phyloP scores from a whole-genome alignment of 2,797 vertebrate species.

The Denticeps clupeoides region DNA sequence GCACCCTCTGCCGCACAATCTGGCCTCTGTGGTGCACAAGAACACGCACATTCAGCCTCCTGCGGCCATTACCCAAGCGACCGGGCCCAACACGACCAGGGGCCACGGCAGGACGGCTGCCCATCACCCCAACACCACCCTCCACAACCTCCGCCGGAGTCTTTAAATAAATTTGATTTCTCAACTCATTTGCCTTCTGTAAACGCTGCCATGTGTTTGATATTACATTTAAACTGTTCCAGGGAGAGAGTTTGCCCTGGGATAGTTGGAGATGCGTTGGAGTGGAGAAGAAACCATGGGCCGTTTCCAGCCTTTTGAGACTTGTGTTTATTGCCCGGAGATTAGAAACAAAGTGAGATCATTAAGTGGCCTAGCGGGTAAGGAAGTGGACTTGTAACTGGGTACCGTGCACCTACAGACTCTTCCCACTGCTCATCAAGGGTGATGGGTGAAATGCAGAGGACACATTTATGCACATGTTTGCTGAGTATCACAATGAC shows the following conservation, averaged over 20 bases:
- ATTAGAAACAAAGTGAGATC: slow-evolving; percentile 40
- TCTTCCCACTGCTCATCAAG: no score
- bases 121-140: slow-evolving; percentile 32
- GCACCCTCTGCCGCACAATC: slow-evolving; percentile 44
- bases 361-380: no score
- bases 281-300: slow-evolving; percentile 34
- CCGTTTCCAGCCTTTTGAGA: no score
- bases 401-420: no score
- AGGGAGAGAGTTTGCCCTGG: slow-evolving; percentile 20
- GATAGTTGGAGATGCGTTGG: slow-evolving; percentile 31
- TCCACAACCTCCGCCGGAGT: slow-evolving; percentile 35
- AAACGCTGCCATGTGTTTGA: slow-evolving; percentile 60
- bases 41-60: slow-evolving; percentile 42
- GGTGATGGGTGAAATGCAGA: no score
- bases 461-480: no score
- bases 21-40: slow-evolving; percentile 44
- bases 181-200: slow-evolving; percentile 59
- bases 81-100: neutral
- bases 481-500: no score
- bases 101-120: slow-evolving; percentile 10
- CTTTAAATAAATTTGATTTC: slow-evolving; percentile 58
- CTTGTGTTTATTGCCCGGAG: no score
- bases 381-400: slow-evolving; percentile 26
- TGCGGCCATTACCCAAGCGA: neutral
- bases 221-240: slow-evolving; percentile 59